Evolutionary conservation across 1,140 invertebrate genomes (phyloP), one percentile per base, ranked within the genome.

Genomic region (Drosophila subpulchrella): DNA sequence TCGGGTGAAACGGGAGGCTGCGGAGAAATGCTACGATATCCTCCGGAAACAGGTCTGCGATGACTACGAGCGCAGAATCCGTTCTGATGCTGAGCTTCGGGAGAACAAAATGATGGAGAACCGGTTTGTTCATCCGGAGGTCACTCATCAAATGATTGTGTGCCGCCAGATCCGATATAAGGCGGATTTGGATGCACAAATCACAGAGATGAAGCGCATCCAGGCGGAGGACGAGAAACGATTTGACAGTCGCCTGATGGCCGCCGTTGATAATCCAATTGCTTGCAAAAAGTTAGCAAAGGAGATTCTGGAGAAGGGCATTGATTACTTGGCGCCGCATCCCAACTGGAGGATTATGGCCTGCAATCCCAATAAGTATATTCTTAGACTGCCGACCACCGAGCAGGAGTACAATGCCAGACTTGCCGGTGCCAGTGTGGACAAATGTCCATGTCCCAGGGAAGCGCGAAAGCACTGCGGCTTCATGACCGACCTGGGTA

Each of bases 81-180:
- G 74, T 2, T 55, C 62, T 15, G 81, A 80, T 6, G 78, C 78
- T 1, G 78, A 89, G 6, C 53, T 72, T 13, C 72, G 75, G 11
- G 90, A 91, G 42, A 67, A 82, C 41, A 89, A 86, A 54, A 90
- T 91, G 44, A 47, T 75, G 1, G 90, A 91, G 38, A 91, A 91
- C 73, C 76, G 81, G 0, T 91, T 91, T n/a, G 90, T 72, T 0
- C 83, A 78, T 44, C 71, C 72, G 15, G 75, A 81, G 59, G 73
- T 89, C 6, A 77, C 90, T 5, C 80, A 67, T 3, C 30, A 68
- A 1, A 77, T 77, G 68, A 76, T 74, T 0, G 6, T 57, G 3
- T 79, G 67, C 20, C 36, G 80, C 11, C 53, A 77, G 15, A 62
- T 53, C 3, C 59, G 72, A 10, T 60, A 75, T 34, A 77, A 80